Base-by-base conservation (phyloP, 2,113 vertebrate species). In the Chinchilla lanigera region DNA sequence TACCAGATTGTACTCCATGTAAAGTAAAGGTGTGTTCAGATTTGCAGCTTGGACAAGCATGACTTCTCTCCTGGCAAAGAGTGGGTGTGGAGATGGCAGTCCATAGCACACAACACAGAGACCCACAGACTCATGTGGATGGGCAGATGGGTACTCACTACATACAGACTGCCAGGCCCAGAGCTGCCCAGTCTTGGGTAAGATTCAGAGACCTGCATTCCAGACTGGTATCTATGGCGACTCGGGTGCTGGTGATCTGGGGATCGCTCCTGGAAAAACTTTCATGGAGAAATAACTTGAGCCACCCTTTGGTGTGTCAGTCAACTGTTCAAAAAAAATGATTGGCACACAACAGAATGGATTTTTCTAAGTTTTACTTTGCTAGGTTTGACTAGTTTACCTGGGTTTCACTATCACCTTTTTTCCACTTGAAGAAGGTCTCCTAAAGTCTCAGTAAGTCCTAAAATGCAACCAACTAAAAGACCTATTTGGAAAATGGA, bases 21-120 rank as follows among this genome's bases (percentile, higher is more conserved):
- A 84, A 84, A 97, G 95, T 97, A 96, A 97, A 97, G 14, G 13
- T 77, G 1, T 93, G 7, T 14, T 73, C 8, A 38, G 44, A 54
- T 96, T 61, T 92, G 58, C 56, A 71, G 16, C 44, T 84, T 65
- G 26, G 19, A 33, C 26, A 41, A 67, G 19, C 11, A 0, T 87
- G 73, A 28, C 50, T 77, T 75, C 86, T 63, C 41, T 93, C 4
- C 1, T 69, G 56, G 10, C 61, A 28, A 54, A 58, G 58, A 41
- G 8, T 12, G 35, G 50, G 35, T 61, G 8, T 9, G 3, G 17
- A 14, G 52, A 1, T 22, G 52, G 24, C 56, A 47, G 52, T 5
- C 28, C 30, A 85, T 17, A 22, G 35, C 35, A 33, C 26, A 47
- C 22, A 5, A 67, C 20, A 1, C 61, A n/a, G 58, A 77, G 90